Conservation (phyloP, 2,888 invertebrate species). For the Choristoneura rosaceana region DNA sequence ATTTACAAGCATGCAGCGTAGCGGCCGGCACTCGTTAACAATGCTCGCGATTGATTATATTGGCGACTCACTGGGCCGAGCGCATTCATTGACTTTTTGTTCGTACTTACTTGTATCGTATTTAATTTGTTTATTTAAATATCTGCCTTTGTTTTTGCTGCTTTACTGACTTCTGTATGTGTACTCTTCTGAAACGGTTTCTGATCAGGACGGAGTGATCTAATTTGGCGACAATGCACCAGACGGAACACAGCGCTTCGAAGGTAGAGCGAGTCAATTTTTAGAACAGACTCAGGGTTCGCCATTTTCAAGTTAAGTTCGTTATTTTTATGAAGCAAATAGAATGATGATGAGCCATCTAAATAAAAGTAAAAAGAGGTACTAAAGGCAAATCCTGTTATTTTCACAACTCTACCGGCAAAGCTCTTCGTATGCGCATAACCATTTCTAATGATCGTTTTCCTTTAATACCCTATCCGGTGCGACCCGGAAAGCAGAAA, state of each 20-base stretch:
- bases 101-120: not conserved
- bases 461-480: slow-evolving; percentile 1
- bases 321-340: too few species aligned
- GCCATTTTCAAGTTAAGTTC: too few species aligned
- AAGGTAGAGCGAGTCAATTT: not conserved
- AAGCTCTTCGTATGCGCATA: slow-evolving; percentile 2
- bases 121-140: not conserved
- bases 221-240: too few species aligned
- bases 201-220: too few species aligned
- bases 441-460: slow-evolving; percentile 8
- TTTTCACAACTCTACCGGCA: not conserved
- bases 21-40: slow-evolving; percentile 15
- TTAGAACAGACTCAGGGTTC: not conserved
- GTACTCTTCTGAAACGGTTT: not conserved
- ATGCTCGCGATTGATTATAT: not conserved
- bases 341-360: too few species aligned
- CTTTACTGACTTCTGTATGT: not conserved
- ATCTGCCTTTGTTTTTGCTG: not conserved
- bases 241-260: not conserved
- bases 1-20: not conserved
- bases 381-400: not conserved
- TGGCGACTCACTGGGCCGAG: slow-evolving; percentile 4
- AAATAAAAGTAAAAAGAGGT: too few species aligned
- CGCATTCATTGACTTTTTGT: slow-evolving; percentile 10
- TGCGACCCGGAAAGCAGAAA: not conserved